phyloP scores from a whole-genome alignment of 2,888 invertebrate species.

The Ptycholaimellus sp. region DNA sequence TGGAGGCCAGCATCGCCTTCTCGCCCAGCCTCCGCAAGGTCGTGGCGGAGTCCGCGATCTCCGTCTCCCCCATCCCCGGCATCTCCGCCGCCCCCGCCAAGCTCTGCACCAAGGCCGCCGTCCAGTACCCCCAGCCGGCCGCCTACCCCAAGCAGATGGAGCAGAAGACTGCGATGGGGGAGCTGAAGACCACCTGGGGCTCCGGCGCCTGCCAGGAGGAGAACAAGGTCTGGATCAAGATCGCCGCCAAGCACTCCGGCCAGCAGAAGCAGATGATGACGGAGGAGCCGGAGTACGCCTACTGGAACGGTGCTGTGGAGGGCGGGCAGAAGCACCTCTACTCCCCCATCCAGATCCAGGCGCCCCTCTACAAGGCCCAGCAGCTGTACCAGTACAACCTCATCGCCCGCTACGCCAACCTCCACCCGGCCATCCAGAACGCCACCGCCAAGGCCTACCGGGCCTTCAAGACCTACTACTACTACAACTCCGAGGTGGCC shows the following conservation, averaged over 20 bases:
- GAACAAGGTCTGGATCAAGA: conserved; percentile 9
- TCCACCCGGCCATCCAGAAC: conserved; percentile 1
- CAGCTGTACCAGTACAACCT: too few species aligned
- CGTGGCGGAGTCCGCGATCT: background rate
- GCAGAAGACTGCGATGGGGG: background rate
- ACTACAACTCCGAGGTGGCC: conserved; percentile 3
- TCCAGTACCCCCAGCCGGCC: conserved; percentile 3
- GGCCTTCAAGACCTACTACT: conserved; percentile 3
- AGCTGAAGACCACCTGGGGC: background rate
- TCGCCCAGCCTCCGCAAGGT: background rate
- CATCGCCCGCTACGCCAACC: too few species aligned
- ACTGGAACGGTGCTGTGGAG: too few species aligned
- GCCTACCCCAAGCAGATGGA: background rate
- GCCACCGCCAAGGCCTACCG: conserved; percentile 4
- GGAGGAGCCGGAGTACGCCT: conserved; percentile 1
- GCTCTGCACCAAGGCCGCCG: background rate
- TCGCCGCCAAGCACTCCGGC: conserved; percentile 10
- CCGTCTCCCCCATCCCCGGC: too few species aligned
- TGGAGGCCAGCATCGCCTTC: background rate
- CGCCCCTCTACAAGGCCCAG: too few species aligned
- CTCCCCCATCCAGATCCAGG: too few species aligned
- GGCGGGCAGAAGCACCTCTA: too few species aligned
- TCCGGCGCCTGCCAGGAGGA: conserved; percentile 3
- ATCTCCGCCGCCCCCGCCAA: background rate
- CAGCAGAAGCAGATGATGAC: conserved; percentile 12